phyloP scores from a whole-genome alignment of 2,888 invertebrate species.

The Drosophila maculinotata region DNA sequence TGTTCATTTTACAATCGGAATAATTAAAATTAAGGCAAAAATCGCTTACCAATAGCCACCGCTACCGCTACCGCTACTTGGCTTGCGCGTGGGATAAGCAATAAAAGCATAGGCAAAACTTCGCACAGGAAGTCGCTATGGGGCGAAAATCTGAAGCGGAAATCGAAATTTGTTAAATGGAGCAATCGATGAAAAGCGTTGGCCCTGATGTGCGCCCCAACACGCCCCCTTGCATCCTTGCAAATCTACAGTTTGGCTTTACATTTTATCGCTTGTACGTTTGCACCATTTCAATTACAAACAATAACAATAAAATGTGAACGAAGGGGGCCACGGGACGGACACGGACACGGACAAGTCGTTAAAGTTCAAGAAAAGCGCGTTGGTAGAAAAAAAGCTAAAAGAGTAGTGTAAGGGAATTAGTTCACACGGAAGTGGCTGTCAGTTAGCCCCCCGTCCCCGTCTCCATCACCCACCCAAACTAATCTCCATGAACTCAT shows the following conservation, averaged over 20 bases:
- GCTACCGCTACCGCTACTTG: slow-evolving; percentile 58
- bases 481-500: slow-evolving; percentile 18
- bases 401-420: slow-evolving; percentile 72
- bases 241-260: slow-evolving; percentile 64
- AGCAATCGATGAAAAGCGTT: slow-evolving; percentile 75
- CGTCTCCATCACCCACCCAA: not conserved
- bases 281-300: slow-evolving; percentile 82
- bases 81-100: slow-evolving; percentile 44
- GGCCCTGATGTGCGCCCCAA: slow-evolving; percentile 22
- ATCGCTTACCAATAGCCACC: slow-evolving; percentile 39
- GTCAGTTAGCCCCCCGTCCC: slow-evolving; percentile 28
- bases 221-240: slow-evolving; percentile 14
- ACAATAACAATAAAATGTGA: slow-evolving; percentile 78
- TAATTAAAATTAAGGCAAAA: slow-evolving; percentile 67
- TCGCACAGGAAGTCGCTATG: slow-evolving; percentile 63
- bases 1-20: slow-evolving; percentile 48
- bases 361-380: slow-evolving; percentile 65
- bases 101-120: slow-evolving; percentile 63
- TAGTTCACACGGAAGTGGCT: slow-evolving; percentile 78
- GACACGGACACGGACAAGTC: slow-evolving; percentile 31
- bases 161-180: slow-evolving; percentile 83
- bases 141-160: slow-evolving; percentile 76
- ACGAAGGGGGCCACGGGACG: slow-evolving; percentile 14
- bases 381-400: slow-evolving; percentile 41
- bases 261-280: slow-evolving; percentile 82